Conservation (phyloP, 2,888 invertebrate genomes). For the Andrena praecox region DNA sequence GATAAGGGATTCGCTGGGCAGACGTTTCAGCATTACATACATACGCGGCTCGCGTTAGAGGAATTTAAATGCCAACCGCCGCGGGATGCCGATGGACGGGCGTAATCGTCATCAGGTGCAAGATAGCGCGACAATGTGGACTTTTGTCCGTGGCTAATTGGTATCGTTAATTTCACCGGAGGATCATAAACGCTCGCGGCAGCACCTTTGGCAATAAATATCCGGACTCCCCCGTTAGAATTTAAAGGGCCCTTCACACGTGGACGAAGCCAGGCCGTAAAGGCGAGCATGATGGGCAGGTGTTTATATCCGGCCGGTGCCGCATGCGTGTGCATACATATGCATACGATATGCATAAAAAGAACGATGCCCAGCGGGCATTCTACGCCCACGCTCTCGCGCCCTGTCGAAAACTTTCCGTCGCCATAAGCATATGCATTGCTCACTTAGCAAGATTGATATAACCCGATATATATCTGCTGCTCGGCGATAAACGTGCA, state of each 20-base stretch:
- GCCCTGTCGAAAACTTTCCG: conserved; percentile 70
- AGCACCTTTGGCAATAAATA: conserved; percentile 74
- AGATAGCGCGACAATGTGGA: conserved; percentile 55
- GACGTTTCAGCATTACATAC: neutral
- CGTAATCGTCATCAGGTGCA: conserved; percentile 31
- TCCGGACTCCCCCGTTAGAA: conserved; percentile 67
- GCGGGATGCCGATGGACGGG: neutral
- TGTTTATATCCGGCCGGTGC: conserved; percentile 82
- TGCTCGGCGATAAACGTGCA: conserved; percentile 38
- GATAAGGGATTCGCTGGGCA: no score
- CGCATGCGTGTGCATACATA: conserved; percentile 72
- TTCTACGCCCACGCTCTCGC: conserved; percentile 78
- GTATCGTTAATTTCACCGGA: conserved; percentile 66
- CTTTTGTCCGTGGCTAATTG: conserved; percentile 63
- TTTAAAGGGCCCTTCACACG: conserved; percentile 72
- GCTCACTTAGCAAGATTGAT: conserved; percentile 83
- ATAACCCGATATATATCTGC: conserved; percentile 73
- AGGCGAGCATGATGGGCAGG: conserved; percentile 80
- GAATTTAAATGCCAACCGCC: neutral
- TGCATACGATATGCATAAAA: conserved; percentile 72
- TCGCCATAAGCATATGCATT: conserved; percentile 78
- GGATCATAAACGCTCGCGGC: conserved; percentile 67
- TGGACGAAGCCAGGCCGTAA: conserved; percentile 70
- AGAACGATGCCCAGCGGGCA: conserved; percentile 77
- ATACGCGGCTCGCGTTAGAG: neutral